Evolutionary conservation across 2,113 vertebrate genomes (phyloP), one percentile per base, ranked within the genome.

Genomic region (Gymnorhina tibicen): DNA sequence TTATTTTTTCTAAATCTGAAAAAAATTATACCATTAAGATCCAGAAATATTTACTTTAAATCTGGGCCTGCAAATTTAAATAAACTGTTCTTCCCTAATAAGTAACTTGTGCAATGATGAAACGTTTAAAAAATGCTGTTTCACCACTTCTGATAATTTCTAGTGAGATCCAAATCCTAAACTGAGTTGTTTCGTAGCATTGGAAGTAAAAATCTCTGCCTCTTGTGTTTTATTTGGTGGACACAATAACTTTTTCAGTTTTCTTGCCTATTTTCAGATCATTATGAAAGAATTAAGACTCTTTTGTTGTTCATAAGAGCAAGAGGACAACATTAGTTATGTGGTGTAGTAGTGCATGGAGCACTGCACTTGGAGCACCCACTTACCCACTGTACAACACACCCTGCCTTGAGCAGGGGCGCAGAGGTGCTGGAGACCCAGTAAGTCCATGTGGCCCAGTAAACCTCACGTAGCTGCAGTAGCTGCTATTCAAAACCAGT

Each of bases 371-470:
- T 67, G 63, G 21, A 23, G 49, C 39, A 55, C 8, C 1, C 27
- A 10, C 7, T 62, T 7, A 10, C 11, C 20, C 11, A 1, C 8
- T 52, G n/a, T 1, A 2, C 33, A 32, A 1, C 30, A 52, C 58
- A 60, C 59, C 33, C 49, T 52, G 37, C 68, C 14, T 35, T 3
- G 1, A 3, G 7, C 13, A 1, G 3, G 21, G 7, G 8, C 66
- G 12, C 9, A 11, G 23, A 32, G 19, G 17, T 68, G 30, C 24
- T 52, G 17, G 32, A 19, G 18, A 46, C 7, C 15, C 24, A 42
- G 9, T 1, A 26, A 32, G 10, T 23, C 15, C 63, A 11, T 3
- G 22, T 7, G 60, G 80, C 44, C n/a, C 23, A 42, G 35, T 11
- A 46, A 85, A 67, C 8, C 23, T 37, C 33, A 22, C 3, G 8